Evolutionary conservation across 2,797 vertebrate genomes (phyloP).

Genomic region (Neopelma chrysocephalum): DNA sequence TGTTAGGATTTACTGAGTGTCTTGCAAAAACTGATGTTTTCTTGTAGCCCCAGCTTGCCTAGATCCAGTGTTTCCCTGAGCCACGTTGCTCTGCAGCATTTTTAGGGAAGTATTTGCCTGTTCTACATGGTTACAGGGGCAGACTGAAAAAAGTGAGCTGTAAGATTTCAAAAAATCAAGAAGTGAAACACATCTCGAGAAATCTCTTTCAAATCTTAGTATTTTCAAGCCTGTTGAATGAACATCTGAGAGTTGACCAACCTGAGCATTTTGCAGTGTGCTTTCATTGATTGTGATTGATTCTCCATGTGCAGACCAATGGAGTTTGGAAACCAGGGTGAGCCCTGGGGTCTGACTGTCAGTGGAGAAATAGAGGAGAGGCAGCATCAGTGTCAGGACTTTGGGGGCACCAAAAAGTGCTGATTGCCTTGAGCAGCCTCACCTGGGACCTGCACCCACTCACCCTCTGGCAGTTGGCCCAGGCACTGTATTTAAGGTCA

Average conservation of each 20-base stretch:
- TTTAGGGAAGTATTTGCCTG: neutral
- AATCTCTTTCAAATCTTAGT: neutral
- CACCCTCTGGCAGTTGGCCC: neutral
- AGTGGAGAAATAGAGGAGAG: neutral
- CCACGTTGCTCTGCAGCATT: fast-evolving
- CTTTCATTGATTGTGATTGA: neutral
- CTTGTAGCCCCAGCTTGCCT: neutral
- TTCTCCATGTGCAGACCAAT: neutral
- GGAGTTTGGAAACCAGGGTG: neutral
- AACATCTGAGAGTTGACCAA: neutral
- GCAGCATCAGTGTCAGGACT: neutral
- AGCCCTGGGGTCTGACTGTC: neutral
- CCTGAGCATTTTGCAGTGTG: neutral
- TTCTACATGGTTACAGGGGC: neutral
- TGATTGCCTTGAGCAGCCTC: neutral
- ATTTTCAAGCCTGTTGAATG: neutral
- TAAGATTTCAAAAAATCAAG: neutral
- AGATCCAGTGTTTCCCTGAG: neutral
- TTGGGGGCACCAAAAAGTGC: neutral
- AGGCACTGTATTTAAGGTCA: neutral
- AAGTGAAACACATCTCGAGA: neutral
- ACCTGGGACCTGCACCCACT: fast-evolving
- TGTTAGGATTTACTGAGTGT: neutral
- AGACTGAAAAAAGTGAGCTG: neutral
- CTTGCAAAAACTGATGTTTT: neutral